Evolutionary conservation across 2,113 vertebrate species (phyloP), one percentile per base, ranked within the genome.

Genomic region (Chloropsis cyanopogon): DNA sequence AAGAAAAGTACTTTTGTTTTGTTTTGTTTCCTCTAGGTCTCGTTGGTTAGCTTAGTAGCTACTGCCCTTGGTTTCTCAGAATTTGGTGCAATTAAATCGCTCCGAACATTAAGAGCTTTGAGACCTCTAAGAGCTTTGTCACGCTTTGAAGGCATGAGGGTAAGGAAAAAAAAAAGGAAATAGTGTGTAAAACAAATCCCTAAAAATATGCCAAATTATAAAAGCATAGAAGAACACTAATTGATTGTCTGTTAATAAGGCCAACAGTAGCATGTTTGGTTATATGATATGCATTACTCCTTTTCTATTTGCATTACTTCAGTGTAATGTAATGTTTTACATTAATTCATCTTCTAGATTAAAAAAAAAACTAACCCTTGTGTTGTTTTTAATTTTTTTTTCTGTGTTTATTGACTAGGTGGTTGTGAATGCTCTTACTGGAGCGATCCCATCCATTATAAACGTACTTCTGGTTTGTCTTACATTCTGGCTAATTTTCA

Each of bases 401-500:
- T 37, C 91, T 86, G 7, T 96, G 31, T 95, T 90, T 96, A 37
- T 86, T 92, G 77, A 73, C 87, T 97, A 99, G 99, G 99, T 99
- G 93, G 99, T 99, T 82, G 99, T 99, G 93, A 99, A 99, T 88
- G 99, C 99, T 44, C 98, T 99, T 63, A 97, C 99, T 42, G 99
- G 99, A 95, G 99, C 99, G 76, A 99, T 99, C 95, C 99, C 99
- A 54, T 99, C 99, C 82, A 99, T 99, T 95, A 98, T 99, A 98
- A 99, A 99, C 9, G 99, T 99, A 87, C 98, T 99, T 79, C 98
- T 99, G 82, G 99, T 99, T 31, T 99, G 99, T 95, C 99, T 99
- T 83, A 99, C 99, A 93, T 99, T 99, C 98, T 99, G 99, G 99
- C 98, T 99, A 44, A 99, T 99, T 97, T 99, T 99, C 98, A 99